Conservation (phyloP, 2,888 invertebrate species). For the Diabrotica balteata region DNA sequence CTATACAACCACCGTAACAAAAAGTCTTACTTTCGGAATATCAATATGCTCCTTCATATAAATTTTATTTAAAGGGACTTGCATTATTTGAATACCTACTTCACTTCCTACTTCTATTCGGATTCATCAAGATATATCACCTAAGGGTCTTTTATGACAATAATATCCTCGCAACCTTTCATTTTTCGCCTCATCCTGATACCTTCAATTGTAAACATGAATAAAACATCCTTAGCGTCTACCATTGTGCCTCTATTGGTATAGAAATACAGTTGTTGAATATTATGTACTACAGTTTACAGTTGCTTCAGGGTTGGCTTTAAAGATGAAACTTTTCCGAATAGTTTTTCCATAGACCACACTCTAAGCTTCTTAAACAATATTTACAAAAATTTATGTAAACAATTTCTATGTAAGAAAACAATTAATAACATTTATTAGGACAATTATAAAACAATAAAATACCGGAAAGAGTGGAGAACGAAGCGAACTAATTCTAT, state of each 20-base stretch:
- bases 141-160: conserved; percentile 17
- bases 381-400: too few species aligned
- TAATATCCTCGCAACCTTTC: conserved; percentile 19
- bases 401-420: too few species aligned
- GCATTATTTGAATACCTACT: background rate
- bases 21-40: conserved; percentile 5
- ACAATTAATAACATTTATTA: too few species aligned
- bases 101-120: conserved; percentile 20
- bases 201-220: conserved; percentile 33
- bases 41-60: background rate
- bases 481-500: too few species aligned
- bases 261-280: conserved; percentile 43
- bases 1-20: conserved; percentile 29
- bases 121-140: conserved; percentile 18
- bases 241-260: conserved; percentile 39
- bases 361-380: too few species aligned
- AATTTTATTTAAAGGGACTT: too few species aligned
- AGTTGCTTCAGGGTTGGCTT: conserved; percentile 14
- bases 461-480: too few species aligned
- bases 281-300: conserved; percentile 45
- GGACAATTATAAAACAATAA: too few species aligned
- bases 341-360: too few species aligned
- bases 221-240: conserved; percentile 33
- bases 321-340: background rate
- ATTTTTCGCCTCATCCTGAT: conserved; percentile 25